A percentile compares a stretch with the other conserved stretches of the same genome.
Conservation (phyloP, 2,888 invertebrate species). For the Sialis lutaria region DNA sequence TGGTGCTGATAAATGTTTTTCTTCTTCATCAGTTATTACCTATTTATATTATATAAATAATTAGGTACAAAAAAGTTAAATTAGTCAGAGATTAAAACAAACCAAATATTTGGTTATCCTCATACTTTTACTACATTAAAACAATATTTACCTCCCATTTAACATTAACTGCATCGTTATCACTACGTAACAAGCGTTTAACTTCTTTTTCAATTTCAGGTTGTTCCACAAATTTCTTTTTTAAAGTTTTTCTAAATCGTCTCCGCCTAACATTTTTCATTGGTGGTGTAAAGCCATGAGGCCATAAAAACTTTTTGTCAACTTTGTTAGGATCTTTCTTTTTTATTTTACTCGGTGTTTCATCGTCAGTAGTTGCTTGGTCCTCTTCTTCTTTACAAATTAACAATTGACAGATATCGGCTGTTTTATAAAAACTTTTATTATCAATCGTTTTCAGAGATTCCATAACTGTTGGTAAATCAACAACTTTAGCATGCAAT, state of each 20-base stretch:
- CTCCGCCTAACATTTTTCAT: conserved; percentile 87
- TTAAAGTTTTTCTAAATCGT: conserved; percentile 83
- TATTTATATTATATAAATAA: not conserved
- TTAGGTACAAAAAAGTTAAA: too few species aligned
- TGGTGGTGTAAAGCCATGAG: conserved; percentile 92
- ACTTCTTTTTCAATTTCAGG: conserved; percentile 98
- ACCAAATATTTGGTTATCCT: too few species aligned
- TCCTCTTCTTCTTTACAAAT: conserved; percentile 82
- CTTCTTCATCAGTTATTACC: conserved; percentile 3
- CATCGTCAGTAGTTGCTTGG: conserved; percentile 54
- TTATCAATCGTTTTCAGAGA: conserved; percentile 89
- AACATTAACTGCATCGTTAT: conserved; percentile 78
- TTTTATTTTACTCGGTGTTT: conserved; percentile 59
- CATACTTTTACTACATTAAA: not conserved
- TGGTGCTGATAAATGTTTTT: not conserved
- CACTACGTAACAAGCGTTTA: conserved; percentile 73
- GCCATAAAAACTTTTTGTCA: conserved; percentile 86
- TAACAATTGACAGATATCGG: conserved; percentile 87
- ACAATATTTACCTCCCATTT: conserved; percentile 76
- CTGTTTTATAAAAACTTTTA: conserved; percentile 95
- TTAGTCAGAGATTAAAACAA: too few species aligned
- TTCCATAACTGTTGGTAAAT: conserved; percentile 83
- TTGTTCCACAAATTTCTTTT: conserved; percentile 93
- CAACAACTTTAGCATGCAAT: conserved; percentile 74
- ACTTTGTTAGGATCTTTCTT: conserved; percentile 64